Conservation (phyloP, 2,797 vertebrate genomes). For the Helarctos malayanus region DNA sequence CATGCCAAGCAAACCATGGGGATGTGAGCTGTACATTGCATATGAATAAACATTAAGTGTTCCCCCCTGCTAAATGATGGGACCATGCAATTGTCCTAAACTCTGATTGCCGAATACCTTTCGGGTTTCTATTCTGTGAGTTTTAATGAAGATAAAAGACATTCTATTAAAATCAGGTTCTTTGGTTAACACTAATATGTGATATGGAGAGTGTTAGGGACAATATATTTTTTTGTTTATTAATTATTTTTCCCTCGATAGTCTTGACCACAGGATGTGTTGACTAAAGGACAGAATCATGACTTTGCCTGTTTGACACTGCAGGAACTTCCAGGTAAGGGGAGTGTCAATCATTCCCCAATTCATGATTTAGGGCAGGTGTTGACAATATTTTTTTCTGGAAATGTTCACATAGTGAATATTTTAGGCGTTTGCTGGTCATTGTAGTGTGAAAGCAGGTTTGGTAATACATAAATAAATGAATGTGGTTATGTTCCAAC, state of each 20-base stretch:
- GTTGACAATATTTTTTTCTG: background rate
- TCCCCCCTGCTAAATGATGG: background rate
- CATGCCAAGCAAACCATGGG: background rate
- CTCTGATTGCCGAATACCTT: background rate
- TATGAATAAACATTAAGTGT: background rate
- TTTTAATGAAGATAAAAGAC: background rate
- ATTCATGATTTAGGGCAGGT: background rate
- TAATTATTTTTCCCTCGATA: background rate
- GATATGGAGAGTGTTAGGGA: background rate
- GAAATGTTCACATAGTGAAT: background rate
- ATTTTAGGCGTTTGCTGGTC: background rate
- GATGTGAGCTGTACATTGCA: background rate
- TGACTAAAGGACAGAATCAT: background rate
- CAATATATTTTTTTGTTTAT: background rate
- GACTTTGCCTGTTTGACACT: background rate
- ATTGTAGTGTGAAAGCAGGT: background rate
- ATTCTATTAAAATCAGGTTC: background rate
- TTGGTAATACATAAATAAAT: background rate
- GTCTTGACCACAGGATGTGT: background rate
- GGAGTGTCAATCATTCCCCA: background rate
- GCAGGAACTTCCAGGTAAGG: background rate
- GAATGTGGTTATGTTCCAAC: background rate
- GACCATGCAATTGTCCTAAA: background rate
- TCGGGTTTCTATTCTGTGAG: background rate
- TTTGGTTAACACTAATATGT: background rate